phyloP scores from a whole-genome alignment of 1,140 invertebrate species.

The Lanistes nyassanus region DNA sequence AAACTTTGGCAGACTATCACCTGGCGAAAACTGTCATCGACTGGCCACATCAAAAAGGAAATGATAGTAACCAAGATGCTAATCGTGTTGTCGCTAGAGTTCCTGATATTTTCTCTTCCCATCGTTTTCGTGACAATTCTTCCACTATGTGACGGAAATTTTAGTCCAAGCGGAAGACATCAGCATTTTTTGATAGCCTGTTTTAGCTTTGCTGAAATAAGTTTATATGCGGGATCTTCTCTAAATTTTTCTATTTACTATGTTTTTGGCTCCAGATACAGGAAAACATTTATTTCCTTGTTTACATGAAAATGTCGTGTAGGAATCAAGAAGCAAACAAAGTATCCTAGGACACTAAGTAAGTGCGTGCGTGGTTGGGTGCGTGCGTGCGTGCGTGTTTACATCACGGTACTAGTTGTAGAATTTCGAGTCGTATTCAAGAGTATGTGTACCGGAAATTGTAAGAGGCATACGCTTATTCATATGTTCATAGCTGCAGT shows the following conservation, averaged over 20 bases:
- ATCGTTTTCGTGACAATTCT: neutral
- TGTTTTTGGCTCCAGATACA: neutral
- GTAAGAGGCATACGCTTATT: too few relatives aligned
- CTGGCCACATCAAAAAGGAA: neutral
- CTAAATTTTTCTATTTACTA: conserved; percentile 15
- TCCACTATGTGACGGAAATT: neutral
- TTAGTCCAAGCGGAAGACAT: neutral
- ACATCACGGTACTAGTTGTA: too few relatives aligned
- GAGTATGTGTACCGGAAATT: too few relatives aligned
- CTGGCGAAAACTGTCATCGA: neutral
- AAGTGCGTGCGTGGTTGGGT: too few relatives aligned
- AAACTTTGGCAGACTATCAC: neutral
- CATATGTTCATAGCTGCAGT: too few relatives aligned
- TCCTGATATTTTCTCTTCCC: neutral
- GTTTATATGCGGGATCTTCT: neutral
- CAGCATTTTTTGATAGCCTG: neutral
- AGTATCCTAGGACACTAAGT: too few relatives aligned
- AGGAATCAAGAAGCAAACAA: too few relatives aligned
- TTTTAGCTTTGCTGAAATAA: neutral
- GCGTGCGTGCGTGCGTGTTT: too few relatives aligned
- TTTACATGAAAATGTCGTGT: neutral
- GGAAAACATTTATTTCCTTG: neutral
- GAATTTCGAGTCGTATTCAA: too few relatives aligned
- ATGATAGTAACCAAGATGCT: conserved; percentile 11
- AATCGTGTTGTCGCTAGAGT: conserved; percentile 1